Percentiles rank a stretch among this genome's conserved stretches.
Conservation (phyloP, 2,888 invertebrate genomes). For the Dryococelus australis region DNA sequence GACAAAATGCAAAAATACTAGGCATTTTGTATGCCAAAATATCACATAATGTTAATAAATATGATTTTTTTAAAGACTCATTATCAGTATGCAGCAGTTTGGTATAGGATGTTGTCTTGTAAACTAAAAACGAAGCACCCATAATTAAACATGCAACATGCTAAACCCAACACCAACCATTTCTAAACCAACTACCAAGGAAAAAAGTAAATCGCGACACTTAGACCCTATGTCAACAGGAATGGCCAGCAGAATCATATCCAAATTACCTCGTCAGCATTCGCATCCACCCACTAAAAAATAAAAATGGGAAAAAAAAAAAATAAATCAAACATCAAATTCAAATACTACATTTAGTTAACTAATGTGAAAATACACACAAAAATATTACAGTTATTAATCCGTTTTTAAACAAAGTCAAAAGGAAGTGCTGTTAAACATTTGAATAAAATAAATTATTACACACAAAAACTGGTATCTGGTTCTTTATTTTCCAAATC, state of each 20-base stretch:
- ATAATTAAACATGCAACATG: slow-evolving; percentile 36
- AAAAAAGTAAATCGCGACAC: slow-evolving; percentile 47
- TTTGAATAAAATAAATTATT: not conserved
- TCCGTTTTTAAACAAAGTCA: not conserved
- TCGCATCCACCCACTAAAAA: slow-evolving; percentile 73
- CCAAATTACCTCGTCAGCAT: slow-evolving; percentile 69
- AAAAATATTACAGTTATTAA: slow-evolving; percentile 17
- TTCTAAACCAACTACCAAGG: slow-evolving; percentile 40
- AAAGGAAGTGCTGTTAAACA: not conserved
- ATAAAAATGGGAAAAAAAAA: slow-evolving; percentile 44
- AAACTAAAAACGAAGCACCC: not conserved
- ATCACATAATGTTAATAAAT: no score
- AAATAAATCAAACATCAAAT: slow-evolving; percentile 38
- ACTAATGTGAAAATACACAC: slow-evolving; percentile 18
- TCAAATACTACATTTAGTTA: slow-evolving; percentile 29
- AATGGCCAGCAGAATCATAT: slow-evolving; percentile 43
- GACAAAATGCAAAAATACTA: no score
- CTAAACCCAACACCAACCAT: slow-evolving; percentile 38
- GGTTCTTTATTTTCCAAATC: slow-evolving; percentile 1
- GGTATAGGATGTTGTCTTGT: not conserved
- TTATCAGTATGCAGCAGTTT: not conserved
- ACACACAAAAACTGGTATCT: slow-evolving; percentile 1
- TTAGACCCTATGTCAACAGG: slow-evolving; percentile 43
- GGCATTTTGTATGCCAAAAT: no score
- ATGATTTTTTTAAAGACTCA: no score